Evolutionary conservation across 2,797 vertebrate genomes (phyloP).

Genomic region (Melanotaenia pygmaea): DNA sequence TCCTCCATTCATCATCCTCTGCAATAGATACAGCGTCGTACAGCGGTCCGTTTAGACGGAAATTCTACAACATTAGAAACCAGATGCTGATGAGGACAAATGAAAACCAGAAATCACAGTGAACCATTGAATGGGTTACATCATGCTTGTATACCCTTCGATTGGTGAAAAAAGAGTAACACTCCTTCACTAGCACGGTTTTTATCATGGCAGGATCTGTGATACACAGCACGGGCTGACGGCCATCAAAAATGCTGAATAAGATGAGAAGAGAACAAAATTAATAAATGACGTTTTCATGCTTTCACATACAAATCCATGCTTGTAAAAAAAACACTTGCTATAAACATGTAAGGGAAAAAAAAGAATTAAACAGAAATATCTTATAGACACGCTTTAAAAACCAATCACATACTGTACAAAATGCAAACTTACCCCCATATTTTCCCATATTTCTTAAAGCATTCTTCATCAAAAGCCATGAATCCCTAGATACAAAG

Average conservation of each 20-base stretch:
- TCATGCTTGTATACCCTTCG: constrained; percentile 69
- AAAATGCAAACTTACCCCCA: constrained; percentile 81
- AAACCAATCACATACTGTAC: not conserved
- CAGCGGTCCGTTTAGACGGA: constrained; percentile 76
- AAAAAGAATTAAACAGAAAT: not conserved
- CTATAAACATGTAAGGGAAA: not conserved
- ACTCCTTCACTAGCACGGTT: constrained; percentile 85
- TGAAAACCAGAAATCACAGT: not conserved
- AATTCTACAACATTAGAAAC: constrained; percentile 68
- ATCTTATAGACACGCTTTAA: not conserved
- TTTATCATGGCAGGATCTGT: constrained; percentile 81
- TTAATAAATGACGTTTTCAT: not conserved
- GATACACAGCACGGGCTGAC: constrained; percentile 80
- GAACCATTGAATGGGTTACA: not conserved
- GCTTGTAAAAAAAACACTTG: not conserved
- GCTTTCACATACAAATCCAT: not conserved
- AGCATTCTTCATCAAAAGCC: constrained; percentile 68
- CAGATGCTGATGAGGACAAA: not conserved
- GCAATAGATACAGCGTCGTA: constrained; percentile 64
- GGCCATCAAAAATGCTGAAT: constrained; percentile 81
- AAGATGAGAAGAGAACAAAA: not conserved
- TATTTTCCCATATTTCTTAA: constrained; percentile 76
- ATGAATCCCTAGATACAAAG: constrained; percentile 62
- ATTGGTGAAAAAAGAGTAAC: constrained; percentile 84
- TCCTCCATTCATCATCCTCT: constrained; percentile 84